These are phyloP conservation scores for Athalia rosae DNA, from an alignment of 2,888 invertebrate species.

Conservation along the genomic window DNA sequence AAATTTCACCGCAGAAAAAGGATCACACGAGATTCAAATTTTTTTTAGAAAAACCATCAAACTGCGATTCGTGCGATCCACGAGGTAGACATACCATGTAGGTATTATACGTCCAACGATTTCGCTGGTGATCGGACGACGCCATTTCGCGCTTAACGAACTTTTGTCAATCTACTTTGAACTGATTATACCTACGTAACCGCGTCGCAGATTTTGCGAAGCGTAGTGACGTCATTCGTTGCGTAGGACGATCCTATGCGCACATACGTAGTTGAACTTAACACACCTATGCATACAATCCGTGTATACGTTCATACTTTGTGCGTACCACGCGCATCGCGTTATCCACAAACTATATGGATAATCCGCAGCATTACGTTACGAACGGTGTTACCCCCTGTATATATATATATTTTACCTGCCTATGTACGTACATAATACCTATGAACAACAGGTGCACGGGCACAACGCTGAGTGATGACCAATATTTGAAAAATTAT, in stretches of 20 bases:
- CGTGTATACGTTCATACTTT: not conserved
- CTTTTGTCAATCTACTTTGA: not conserved
- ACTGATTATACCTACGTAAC: not conserved
- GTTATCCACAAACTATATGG: constrained; percentile 26
- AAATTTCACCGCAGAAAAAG: no score
- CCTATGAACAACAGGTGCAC: no score
- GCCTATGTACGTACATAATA: not conserved
- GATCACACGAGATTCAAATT: no score
- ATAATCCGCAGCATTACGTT: not conserved
- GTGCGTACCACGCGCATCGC: not conserved
- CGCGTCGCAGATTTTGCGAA: constrained; percentile 9
- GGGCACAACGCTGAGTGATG: no score
- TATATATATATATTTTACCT: not conserved
- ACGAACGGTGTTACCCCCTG: not conserved
- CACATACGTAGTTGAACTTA: not conserved
- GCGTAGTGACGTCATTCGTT: constrained; percentile 19
- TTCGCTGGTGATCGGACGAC: constrained; percentile 7
- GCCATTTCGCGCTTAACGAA: constrained; percentile 26
- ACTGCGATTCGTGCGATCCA: not conserved
- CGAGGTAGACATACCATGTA: no score
- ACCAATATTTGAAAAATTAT: no score
- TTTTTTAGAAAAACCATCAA: no score
- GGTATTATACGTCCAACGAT: not conserved
- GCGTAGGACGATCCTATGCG: constrained; percentile 31
- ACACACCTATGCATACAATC: no score